phyloP scores from a whole-genome alignment of 2,888 invertebrate species.

The Podabrus alpinus region DNA sequence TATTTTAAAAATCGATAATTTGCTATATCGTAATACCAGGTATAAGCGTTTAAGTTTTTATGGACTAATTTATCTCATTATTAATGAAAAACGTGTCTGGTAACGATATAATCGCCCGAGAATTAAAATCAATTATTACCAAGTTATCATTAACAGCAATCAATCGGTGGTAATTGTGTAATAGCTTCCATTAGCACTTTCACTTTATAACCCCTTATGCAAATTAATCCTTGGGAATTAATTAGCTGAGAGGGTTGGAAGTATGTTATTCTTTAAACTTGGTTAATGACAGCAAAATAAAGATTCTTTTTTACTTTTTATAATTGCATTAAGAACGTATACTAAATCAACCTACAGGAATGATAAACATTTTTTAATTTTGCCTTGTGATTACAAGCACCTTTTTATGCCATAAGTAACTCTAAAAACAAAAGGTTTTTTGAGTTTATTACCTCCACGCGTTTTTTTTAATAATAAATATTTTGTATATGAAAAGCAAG shows the following conservation, averaged over 20 bases:
- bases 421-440: neutral
- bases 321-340: neutral
- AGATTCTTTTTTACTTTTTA: neutral
- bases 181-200: conserved; percentile 33
- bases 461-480: conserved; percentile 11
- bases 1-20: neutral
- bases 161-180: conserved; percentile 38
- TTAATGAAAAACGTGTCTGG: conserved; percentile 30
- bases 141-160: conserved; percentile 38
- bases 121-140: conserved; percentile 36
- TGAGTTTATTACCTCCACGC: conserved; percentile 14
- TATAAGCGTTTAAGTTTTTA: conserved; percentile 24
- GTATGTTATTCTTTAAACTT: neutral
- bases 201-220: conserved; percentile 33
- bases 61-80: conserved; percentile 22
- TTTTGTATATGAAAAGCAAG: conserved; percentile 5
- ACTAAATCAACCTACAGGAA: neutral
- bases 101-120: conserved; percentile 35
- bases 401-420: neutral
- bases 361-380: neutral
- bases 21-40: neutral
- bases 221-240: conserved; percentile 17
- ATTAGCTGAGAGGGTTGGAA: conserved; percentile 7
- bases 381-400: neutral
- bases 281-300: conserved; percentile 1